These are phyloP conservation scores for Cryptoprocta ferox DNA, from an alignment of 2,797 vertebrate species.

Conservation along the genomic window DNA sequence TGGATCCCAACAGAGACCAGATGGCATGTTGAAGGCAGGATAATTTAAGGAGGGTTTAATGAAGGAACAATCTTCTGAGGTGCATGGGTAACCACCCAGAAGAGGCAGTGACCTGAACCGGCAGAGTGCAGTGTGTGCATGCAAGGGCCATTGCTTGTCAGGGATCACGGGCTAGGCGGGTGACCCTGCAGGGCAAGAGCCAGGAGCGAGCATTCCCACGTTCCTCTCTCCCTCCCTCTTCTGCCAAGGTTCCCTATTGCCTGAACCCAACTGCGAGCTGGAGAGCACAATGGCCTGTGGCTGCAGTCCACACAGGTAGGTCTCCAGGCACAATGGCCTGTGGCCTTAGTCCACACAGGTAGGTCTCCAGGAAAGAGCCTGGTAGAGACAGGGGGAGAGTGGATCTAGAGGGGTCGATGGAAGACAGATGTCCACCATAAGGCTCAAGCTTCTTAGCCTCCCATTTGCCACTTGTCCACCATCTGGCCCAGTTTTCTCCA, in stretches of 20 bases:
- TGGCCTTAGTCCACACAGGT: neutral
- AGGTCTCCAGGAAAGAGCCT: neutral
- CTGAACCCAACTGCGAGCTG: neutral
- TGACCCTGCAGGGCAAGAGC: neutral
- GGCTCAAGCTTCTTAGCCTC: neutral
- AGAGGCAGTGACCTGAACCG: neutral
- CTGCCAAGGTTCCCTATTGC: neutral
- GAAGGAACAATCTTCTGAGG: neutral
- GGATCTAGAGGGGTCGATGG: neutral
- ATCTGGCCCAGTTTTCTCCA: neutral
- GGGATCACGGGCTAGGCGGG: neutral
- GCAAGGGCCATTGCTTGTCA: neutral
- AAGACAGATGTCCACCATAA: neutral
- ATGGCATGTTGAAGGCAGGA: neutral
- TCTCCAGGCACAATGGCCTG: neutral
- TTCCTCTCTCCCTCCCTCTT: neutral
- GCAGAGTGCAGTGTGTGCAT: neutral
- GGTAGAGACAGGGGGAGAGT: neutral
- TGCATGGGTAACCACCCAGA: neutral
- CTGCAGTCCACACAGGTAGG: too few relatives aligned
- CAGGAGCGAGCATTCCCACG: neutral
- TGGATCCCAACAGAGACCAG: neutral
- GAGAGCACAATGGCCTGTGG: neutral
- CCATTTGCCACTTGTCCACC: rapidly evolving
- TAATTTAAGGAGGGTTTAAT: neutral